Evolutionary conservation across 2,113 vertebrate genomes (phyloP), one percentile per base, ranked within the genome.

Genomic region (Salminus brasiliensis): DNA sequence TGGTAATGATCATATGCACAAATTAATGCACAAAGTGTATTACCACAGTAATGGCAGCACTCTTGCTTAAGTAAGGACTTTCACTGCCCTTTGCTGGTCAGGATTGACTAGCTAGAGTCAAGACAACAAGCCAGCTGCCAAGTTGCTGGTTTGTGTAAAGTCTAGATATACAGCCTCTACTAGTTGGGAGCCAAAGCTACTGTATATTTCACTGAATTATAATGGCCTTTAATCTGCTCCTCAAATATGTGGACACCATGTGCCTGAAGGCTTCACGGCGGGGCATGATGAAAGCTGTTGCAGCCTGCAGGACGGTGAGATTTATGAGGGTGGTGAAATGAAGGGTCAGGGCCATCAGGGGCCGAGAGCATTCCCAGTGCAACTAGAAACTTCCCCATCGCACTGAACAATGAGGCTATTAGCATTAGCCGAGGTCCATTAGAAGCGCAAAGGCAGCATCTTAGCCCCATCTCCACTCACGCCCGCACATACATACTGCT

Each of bases 291-390:
- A 79, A 74, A 83, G 81, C 60, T 9, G 34, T 79, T 36, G 70
- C 5, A 3, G 49, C 59, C 59, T 70, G 32, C 45, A 68, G 29
- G 29, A 65, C 27, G 79, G 34, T 71, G 72, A 84, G 86, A 88
- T 87, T 88, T 86, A 90, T 84, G 76, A 53, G 67, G 41, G 67
- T 63, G 80, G 74, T 39, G 82, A 72, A 88, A 80, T 49, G 78
- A 83, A 87, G 84, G 49, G 78, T 86, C 79, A 79, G 83, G 68
- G 36, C 76, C 78, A 86, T 85, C 88, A 89, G 86, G 43, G 90
- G 88, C 69, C 76, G 84, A 76, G 81, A 89, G 84, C 86, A 89
- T 82, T 85, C 76, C 86, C 78, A 89, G 85, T 86, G 89, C 89
- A 87, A 86, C 84, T 83, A 88, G 87, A 86, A 79, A 81, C 74